Evolutionary conservation across 2,888 invertebrate species (phyloP).

Genomic region (Disparrhopalites patrizii): DNA sequence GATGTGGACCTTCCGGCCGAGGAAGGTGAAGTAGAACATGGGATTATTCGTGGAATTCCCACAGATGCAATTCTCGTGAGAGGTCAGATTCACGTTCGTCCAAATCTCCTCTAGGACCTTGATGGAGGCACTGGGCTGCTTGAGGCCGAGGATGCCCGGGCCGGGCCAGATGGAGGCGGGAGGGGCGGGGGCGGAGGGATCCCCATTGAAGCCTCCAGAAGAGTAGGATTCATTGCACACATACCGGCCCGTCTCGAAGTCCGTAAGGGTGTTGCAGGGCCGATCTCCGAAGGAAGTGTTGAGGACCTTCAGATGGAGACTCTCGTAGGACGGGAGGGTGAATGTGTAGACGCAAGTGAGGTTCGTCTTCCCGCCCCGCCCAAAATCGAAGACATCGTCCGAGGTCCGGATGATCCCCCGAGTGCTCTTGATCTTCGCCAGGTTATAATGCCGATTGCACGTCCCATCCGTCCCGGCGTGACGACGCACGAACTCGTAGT

Average conservation of each 20-base stretch:
- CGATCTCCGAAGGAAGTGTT: constrained; percentile 45
- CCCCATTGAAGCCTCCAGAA: too few relatives aligned
- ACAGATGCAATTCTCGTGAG: constrained; percentile 45
- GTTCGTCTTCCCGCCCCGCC: constrained; percentile 76
- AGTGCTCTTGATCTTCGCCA: constrained; percentile 52
- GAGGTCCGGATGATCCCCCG: constrained; percentile 58
- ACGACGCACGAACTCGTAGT: constrained; percentile 78
- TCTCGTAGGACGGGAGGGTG: constrained; percentile 38
- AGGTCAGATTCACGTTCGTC: constrained; percentile 39
- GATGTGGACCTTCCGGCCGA: constrained; percentile 42
- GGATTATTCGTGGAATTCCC: constrained; percentile 36
- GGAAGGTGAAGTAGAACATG: constrained; percentile 39
- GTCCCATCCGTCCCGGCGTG: constrained; percentile 69
- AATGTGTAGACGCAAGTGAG: constrained; percentile 55
- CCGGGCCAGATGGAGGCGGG: not conserved
- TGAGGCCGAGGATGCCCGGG: constrained; percentile 1
- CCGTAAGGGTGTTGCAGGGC: constrained; percentile 40
- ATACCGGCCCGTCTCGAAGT: constrained; percentile 45
- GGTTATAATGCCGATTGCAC: constrained; percentile 73
- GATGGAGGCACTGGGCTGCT: constrained; percentile 21
- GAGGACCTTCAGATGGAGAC: constrained; percentile 35
- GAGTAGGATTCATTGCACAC: constrained; percentile 37
- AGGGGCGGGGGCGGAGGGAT: constrained; percentile 6
- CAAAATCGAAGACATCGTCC: constrained; percentile 77
- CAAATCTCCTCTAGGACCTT: constrained; percentile 44